phyloP scores from a whole-genome alignment of 2,888 invertebrate genomes.

The Dryobota labecula region DNA sequence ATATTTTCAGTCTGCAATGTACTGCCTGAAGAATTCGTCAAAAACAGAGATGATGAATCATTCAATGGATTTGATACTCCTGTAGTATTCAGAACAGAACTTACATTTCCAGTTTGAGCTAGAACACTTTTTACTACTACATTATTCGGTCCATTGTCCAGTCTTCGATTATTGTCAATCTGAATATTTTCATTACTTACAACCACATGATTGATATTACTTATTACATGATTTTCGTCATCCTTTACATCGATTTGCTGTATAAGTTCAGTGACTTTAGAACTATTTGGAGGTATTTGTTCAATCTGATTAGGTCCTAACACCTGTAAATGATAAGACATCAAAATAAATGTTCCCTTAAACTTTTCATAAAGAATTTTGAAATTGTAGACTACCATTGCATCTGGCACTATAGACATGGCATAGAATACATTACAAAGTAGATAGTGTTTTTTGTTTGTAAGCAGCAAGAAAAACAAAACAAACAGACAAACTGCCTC shows the following conservation, averaged over 20 bases:
- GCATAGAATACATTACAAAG: neutral
- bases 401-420: neutral
- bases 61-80: neutral
- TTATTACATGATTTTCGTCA: neutral
- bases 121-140: neutral
- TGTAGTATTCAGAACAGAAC: neutral
- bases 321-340: conserved; percentile 10
- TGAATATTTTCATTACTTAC: neutral
- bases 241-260: conserved; percentile 52
- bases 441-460: neutral
- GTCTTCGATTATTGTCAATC: neutral
- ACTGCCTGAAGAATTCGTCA: no score
- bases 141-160: neutral
- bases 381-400: no score
- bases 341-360: neutral
- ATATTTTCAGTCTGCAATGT: no score
- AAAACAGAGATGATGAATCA: neutral
- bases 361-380: no score
- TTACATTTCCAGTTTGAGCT: neutral
- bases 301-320: neutral
- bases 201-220: conserved; percentile 10
- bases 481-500: no score
- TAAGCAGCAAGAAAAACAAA: neutral
- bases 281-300: neutral
- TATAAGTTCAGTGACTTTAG: neutral